phyloP scores from a whole-genome alignment of 2,113 vertebrate genomes.

The Bagarius yarrelli region DNA sequence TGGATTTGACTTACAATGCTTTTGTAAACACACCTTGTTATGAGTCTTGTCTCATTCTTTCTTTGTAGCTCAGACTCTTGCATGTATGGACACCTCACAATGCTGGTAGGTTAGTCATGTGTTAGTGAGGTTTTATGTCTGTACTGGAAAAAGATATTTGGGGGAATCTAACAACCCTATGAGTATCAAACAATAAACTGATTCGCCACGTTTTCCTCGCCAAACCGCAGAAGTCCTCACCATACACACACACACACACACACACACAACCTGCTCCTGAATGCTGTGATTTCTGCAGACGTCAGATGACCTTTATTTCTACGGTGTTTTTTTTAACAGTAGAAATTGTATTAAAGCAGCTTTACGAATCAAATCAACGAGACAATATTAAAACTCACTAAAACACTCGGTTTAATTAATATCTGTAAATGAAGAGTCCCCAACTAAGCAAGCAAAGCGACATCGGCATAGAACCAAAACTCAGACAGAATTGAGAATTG shows the following conservation, averaged over 20 bases:
- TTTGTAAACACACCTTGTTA: too few species aligned
- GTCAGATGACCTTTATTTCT: too few species aligned
- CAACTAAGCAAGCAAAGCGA: too few species aligned
- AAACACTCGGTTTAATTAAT: too few species aligned
- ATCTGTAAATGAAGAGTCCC: too few species aligned
- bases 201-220: not conserved
- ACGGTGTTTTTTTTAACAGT: too few species aligned
- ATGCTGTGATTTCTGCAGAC: not conserved
- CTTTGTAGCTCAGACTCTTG: not conserved
- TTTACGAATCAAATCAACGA: too few species aligned
- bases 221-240: not conserved
- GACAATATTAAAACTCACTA: too few species aligned
- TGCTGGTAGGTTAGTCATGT: slow-evolving; percentile 23
- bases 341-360: too few species aligned
- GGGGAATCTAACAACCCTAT: not conserved
- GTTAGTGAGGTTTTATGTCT: not conserved
- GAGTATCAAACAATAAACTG: not conserved
- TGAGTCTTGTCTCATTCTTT: not conserved
- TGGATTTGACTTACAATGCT: too few species aligned
- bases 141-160: not conserved
- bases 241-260: not conserved
- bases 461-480: too few species aligned
- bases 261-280: not conserved
- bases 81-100: slow-evolving; percentile 12
- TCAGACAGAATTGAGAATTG: too few species aligned